These are phyloP conservation scores for Bombycilla garrulus DNA, from an alignment of 2,113 vertebrate species.

Conservation along the genomic window DNA sequence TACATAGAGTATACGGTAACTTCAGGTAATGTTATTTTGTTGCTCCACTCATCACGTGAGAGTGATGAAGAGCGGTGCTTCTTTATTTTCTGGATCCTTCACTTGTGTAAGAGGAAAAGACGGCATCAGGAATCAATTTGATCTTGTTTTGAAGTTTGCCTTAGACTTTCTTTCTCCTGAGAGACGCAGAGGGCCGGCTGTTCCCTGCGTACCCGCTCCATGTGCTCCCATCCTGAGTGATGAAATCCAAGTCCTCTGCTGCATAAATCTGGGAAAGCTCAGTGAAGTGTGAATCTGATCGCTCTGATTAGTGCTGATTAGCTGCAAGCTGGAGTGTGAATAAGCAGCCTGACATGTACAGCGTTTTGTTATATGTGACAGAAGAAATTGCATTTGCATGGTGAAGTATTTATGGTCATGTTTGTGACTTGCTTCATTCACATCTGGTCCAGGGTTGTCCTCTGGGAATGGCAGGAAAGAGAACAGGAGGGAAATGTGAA, in stretches of 20 bases:
- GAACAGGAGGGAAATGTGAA: conserved; percentile 39
- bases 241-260: neutral
- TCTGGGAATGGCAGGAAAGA: conserved; percentile 22
- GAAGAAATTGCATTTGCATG: conserved; percentile 43
- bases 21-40: neutral
- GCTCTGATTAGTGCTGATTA: conserved; percentile 51
- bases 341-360: conserved; percentile 28
- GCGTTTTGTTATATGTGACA: neutral
- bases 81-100: conserved; percentile 14
- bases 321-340: conserved; percentile 54
- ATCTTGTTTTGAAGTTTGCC: conserved; percentile 32
- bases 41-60: neutral
- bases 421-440: conserved; percentile 61
- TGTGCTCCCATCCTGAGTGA: neutral
- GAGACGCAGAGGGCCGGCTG: neutral
- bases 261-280: conserved; percentile 41
- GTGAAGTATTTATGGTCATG: conserved; percentile 65
- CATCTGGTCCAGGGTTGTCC: conserved; percentile 54
- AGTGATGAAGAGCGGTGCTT: neutral
- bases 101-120: neutral
- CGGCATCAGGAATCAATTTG: conserved; percentile 65
- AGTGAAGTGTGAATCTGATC: conserved; percentile 52
- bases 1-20: neutral
- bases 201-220: neutral
- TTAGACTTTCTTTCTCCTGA: neutral